Base-by-base conservation (phyloP, 92 coral and sea anemone genomes). In the Actinostola sp. region DNA sequence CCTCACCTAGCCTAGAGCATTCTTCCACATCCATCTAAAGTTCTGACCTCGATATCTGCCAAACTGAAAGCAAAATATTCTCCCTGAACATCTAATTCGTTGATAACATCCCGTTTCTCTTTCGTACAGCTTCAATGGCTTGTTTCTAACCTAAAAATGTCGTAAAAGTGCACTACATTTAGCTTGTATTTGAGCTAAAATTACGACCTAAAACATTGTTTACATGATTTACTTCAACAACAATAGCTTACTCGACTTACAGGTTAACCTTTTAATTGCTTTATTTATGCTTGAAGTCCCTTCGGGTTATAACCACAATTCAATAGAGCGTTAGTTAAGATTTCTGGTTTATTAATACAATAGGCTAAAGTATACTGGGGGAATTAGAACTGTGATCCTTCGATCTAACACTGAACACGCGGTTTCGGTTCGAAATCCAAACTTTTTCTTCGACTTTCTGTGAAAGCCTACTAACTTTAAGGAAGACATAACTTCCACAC, bases 1-100 rank as follows among this genome's bases (percentile, higher is more conserved):
- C 2, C 2, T 48, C 8, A 36, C 58, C 67, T 72, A 82, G 20
- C 65, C 83, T 33, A 62, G 45, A 52, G 68, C 61, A n/a, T 78
- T 85, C 16, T 73, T 80, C 2, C 79, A 32, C 73, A 85, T 44
- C 87, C 92, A 86, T 51, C 44, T 39, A 49, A 86, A 81, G 1
- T 73, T 56, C 52, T 86, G 57, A 1, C 92, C 92, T 23, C 61
- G 42, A 71, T 36, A 86, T 31, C 13, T 30, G 9, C 82, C 88
- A 82, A 87, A 87, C 72, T 87, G 88, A 0, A 87, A 2, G n/a
- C n/a, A 21, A 30, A 15, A 27, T 77, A 84, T 30, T 84, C 76
- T 4, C 88, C 82, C 50, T 58, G 70, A 7, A 82, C 71, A 67
- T 75, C 88, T 19, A 66, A 19, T 4, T 75, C 55, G 56, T 82